Conservation (phyloP, 2,113 vertebrate genomes). For the Hippocampus guttulatus region DNA sequence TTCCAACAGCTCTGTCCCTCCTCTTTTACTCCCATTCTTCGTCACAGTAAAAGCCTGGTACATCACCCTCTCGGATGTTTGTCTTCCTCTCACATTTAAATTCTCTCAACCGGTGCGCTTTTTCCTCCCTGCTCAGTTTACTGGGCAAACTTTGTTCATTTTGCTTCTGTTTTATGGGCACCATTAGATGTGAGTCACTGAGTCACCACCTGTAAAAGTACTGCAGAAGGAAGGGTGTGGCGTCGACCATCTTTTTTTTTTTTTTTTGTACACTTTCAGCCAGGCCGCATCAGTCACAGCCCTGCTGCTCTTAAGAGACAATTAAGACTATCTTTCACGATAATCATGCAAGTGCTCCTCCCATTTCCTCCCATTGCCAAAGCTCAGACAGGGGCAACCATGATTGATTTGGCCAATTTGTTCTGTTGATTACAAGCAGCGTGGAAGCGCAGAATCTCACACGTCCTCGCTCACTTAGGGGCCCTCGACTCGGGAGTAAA, state of each 20-base stretch:
- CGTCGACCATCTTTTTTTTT: slow-evolving; percentile 52
- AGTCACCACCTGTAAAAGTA: slow-evolving; percentile 32
- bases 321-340: slow-evolving; percentile 74
- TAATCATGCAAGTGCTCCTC: slow-evolving; percentile 74
- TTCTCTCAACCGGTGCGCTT: slow-evolving; percentile 37
- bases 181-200: slow-evolving; percentile 55
- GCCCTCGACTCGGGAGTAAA: slow-evolving; percentile 23
- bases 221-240: slow-evolving; percentile 18
- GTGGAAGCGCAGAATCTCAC: slow-evolving; percentile 47
- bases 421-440: slow-evolving; percentile 71
- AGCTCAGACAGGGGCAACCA: slow-evolving; percentile 56
- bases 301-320: slow-evolving; percentile 69
- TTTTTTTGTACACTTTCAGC: slow-evolving; percentile 57
- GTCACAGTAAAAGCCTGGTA: slow-evolving; percentile 47
- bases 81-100: slow-evolving; percentile 60
- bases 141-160: slow-evolving; percentile 23
- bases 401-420: slow-evolving; percentile 80
- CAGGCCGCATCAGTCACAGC: slow-evolving; percentile 66
- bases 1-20: slow-evolving; percentile 25
- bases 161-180: slow-evolving; percentile 47
- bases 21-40: slow-evolving; percentile 37
- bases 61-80: slow-evolving; percentile 61
- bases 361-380: slow-evolving; percentile 28
- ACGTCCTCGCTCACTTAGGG: slow-evolving; percentile 37
- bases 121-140: slow-evolving; percentile 27